phyloP scores from a whole-genome alignment of 1,140 invertebrate genomes.

The Cephus cinctus region DNA sequence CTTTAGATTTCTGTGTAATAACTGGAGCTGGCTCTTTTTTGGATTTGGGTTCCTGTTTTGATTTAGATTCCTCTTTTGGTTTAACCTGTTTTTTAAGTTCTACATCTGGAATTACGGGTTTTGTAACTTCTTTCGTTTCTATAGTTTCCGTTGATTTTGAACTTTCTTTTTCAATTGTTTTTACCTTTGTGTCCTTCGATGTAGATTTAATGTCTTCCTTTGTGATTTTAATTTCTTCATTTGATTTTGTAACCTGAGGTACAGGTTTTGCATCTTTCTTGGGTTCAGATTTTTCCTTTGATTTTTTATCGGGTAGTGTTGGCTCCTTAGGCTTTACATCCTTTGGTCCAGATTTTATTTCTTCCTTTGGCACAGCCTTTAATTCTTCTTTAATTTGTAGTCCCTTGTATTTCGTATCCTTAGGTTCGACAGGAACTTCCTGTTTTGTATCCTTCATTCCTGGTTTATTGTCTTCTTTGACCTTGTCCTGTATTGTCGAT shows the following conservation, averaged over 20 bases:
- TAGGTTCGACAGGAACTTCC: neutral
- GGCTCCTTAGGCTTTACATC: neutral
- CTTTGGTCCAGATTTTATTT: neutral
- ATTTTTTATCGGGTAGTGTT: neutral
- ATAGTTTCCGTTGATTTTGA: constrained; percentile 7
- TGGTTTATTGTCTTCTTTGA: neutral
- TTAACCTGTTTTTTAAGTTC: neutral
- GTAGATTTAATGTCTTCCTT: constrained; percentile 13
- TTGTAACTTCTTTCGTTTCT: neutral
- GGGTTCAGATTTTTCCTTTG: constrained; percentile 9
- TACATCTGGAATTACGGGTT: neutral
- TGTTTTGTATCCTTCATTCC: constrained; percentile 6
- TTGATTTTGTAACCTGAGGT: constrained; percentile 14
- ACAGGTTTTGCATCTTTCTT: constrained; percentile 15
- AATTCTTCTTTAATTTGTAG: constrained; percentile 3
- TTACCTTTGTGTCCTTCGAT: neutral
- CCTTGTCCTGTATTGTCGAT: neutral
- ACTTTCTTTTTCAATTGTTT: neutral
- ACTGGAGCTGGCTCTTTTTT: neutral
- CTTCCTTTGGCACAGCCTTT: neutral
- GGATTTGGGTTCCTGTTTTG: constrained; percentile 5
- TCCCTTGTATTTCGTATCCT: neutral
- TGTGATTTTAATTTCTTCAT: constrained; percentile 7
- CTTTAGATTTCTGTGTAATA: too few relatives aligned
- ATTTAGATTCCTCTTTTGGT: constrained; percentile 4